phyloP scores from a whole-genome alignment of 1,140 invertebrate genomes.

The Polypedilum pembai region DNA sequence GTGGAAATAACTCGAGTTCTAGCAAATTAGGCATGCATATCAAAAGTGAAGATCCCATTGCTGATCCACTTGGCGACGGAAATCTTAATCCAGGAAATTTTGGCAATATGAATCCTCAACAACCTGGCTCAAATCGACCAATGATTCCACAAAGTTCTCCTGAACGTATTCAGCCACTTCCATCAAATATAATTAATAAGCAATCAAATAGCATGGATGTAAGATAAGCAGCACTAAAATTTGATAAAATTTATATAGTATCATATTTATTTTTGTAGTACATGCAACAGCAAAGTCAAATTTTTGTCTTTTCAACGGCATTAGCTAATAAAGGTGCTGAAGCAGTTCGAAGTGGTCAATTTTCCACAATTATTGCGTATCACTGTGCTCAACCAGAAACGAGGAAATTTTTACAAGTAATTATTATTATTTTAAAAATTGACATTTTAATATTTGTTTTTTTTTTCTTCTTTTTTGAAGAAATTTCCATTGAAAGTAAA shows the following conservation, averaged over 20 bases:
- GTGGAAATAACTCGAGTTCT: neutral
- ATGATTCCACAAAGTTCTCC: slow-evolving; percentile 33
- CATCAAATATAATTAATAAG: slow-evolving; percentile 70
- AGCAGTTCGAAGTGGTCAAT: slow-evolving; percentile 79
- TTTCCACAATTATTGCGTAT: slow-evolving; percentile 86
- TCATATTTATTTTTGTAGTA: slow-evolving; percentile 53
- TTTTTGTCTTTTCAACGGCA: slow-evolving; percentile 93
- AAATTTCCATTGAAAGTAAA: slow-evolving; percentile 85
- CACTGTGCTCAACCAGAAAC: slow-evolving; percentile 92
- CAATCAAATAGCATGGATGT: slow-evolving; percentile 68
- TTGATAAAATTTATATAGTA: too few species aligned
- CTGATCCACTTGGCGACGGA: neutral
- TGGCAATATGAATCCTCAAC: neutral
- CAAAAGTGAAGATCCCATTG: slow-evolving; percentile 5
- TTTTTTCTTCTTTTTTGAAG: slow-evolving; percentile 45
- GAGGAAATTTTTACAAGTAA: slow-evolving; percentile 88
- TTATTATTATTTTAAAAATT: slow-evolving; percentile 30
- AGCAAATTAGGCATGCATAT: slow-evolving; percentile 23
- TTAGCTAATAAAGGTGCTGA: slow-evolving; percentile 93
- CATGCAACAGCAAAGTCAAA: slow-evolving; percentile 94
- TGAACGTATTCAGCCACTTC: slow-evolving; percentile 61
- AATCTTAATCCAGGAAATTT: neutral
- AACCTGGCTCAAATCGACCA: slow-evolving; percentile 16
- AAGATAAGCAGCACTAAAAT: too few species aligned
- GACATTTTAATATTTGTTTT: slow-evolving; percentile 21